These are phyloP conservation scores for Pecten maximus DNA, from an alignment of 2,888 invertebrate genomes.

Conservation along the genomic window DNA sequence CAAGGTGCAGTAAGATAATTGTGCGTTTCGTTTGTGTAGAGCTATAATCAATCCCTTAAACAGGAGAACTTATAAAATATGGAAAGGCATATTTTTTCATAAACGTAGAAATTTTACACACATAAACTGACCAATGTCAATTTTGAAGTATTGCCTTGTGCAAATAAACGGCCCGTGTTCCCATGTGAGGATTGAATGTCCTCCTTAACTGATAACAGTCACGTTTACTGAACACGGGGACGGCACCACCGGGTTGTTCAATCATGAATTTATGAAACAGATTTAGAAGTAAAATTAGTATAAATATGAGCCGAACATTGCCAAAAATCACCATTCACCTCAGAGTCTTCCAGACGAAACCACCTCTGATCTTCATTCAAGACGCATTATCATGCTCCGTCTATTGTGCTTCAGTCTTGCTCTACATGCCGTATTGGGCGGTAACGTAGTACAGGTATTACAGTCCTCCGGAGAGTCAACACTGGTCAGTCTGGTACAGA, in stretches of 20 bases:
- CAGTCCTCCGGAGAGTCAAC: conserved; percentile 54
- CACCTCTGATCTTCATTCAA: not conserved
- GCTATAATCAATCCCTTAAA: too few relatives aligned
- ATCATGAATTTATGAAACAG: not conserved
- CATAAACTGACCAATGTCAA: too few relatives aligned
- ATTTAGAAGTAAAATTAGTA: not conserved
- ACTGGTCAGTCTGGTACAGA: conserved; percentile 57
- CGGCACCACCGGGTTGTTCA: not conserved
- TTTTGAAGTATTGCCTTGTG: too few relatives aligned
- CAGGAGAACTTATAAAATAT: too few relatives aligned
- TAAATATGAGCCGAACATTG: not conserved
- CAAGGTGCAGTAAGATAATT: too few relatives aligned
- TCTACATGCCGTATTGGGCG: conserved; percentile 39
- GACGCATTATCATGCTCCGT: not conserved
- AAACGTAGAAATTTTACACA: too few relatives aligned
- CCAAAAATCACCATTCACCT: not conserved
- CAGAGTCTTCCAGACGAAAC: not conserved
- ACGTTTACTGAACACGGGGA: not conserved
- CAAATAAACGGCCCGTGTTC: not conserved
- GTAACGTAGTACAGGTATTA: conserved; percentile 48
- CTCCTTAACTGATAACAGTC: not conserved
- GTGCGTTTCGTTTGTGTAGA: too few relatives aligned
- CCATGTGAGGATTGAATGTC: too few relatives aligned
- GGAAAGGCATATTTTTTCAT: too few relatives aligned
- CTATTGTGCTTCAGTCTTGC: not conserved